Base-by-base conservation (phyloP, 1,140 invertebrate genomes). In the Orchestia grillus region DNA sequence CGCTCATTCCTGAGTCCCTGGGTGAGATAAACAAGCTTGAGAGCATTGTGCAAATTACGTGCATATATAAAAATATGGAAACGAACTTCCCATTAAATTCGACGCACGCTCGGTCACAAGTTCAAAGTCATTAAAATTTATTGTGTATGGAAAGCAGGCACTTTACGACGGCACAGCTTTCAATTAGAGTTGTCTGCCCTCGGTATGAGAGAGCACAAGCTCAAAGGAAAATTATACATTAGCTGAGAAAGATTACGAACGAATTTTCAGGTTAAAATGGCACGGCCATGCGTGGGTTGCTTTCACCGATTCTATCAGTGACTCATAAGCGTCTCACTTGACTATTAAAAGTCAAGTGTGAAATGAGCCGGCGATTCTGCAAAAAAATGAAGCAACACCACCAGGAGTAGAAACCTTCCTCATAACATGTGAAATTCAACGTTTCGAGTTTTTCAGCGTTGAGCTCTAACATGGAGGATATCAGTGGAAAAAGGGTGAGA, bases 81-180 rank as follows among this genome's bases (percentile, higher is more conserved):
- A 91, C 88, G 88, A 91, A 91, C 41, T 43, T 94, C 44, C 44
- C 92, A 94, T 94, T 47, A 94, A 94, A 94, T 45, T 94, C 92
- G 16, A 45, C 44, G 92, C 92, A 45, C 92, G 92, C 92, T 94
- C 43, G 92, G 92, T 44, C 92, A 94, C 44, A 94, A 94, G 43
- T 94, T 94, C 92, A 94, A 94, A 94, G 92, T 40, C 92, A 94
- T 94, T 45, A 45, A 94, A 94, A 94, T 45, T 94, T 94, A 44
- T 94, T 94, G 43, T 45, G 43, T 44, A 45, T 94, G 44, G 92
- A 94, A 94, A 94, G 44, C 44, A 45, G 43, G 40, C 43, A 94
- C 44, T 94, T 94, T 94, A 94, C 92, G 92, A 94, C 92, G 44
- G 92, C 92, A 40, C 43, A 45, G 92, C 44, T 45, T 94, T 91